These are phyloP conservation scores for Autographa pulchrina DNA, from an alignment of 2,888 invertebrate species.

Conservation along the genomic window DNA sequence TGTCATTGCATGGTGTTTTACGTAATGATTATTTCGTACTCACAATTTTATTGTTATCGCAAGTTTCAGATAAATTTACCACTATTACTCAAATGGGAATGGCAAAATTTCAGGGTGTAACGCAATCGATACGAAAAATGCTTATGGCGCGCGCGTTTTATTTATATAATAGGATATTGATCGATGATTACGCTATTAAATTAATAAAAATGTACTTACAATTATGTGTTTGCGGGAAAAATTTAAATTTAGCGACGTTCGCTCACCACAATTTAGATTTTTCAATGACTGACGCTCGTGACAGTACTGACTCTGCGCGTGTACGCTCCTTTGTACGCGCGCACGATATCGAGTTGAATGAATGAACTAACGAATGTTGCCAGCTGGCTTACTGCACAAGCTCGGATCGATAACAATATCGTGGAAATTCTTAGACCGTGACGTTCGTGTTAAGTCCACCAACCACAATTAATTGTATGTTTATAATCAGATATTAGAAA, in stretches of 20 bases:
- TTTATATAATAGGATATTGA: neutral
- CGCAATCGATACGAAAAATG: slow-evolving; percentile 40
- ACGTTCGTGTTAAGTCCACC: slow-evolving; percentile 22
- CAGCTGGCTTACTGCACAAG: neutral
- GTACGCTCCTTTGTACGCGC: slow-evolving; percentile 33
- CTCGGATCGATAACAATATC: slow-evolving; percentile 2
- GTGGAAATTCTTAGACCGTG: slow-evolving; percentile 4
- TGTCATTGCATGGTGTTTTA: slow-evolving; percentile 2
- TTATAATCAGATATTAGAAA: no score
- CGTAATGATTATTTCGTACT: slow-evolving; percentile 1
- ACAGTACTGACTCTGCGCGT: slow-evolving; percentile 35
- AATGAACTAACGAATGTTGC: slow-evolving; percentile 5
- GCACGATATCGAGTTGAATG: neutral
- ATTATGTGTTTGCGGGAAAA: slow-evolving; percentile 48
- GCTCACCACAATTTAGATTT: slow-evolving; percentile 59
- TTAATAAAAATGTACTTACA: slow-evolving; percentile 57
- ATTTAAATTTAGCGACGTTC: slow-evolving; percentile 44
- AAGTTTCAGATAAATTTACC: neutral
- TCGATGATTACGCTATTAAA: neutral
- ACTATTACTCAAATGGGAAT: slow-evolving; percentile 30
- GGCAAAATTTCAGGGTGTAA: slow-evolving; percentile 29
- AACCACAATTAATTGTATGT: neutral
- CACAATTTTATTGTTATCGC: neutral
- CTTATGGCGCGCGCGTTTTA: neutral
- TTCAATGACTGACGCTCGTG: slow-evolving; percentile 53